phyloP scores from a whole-genome alignment of 2,888 invertebrate genomes.

The Venusia cambrica region DNA sequence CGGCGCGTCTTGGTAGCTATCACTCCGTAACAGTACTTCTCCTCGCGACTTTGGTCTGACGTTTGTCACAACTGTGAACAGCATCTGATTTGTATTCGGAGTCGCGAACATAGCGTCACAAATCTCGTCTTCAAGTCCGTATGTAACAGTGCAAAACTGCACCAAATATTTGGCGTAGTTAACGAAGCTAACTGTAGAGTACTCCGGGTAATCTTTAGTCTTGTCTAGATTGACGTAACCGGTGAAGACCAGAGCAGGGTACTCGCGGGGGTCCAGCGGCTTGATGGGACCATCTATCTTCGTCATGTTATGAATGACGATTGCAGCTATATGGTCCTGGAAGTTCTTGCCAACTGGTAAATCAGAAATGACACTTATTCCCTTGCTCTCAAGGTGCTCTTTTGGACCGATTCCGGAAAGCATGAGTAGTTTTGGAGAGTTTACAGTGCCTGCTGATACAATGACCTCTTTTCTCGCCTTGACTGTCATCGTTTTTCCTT shows the following conservation, averaged over 20 bases:
- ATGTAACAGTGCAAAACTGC: conserved; percentile 24
- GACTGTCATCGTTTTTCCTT: conserved; percentile 27
- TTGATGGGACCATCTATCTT: conserved; percentile 8
- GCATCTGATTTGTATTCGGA: conserved; percentile 22
- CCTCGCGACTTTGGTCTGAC: conserved; percentile 40
- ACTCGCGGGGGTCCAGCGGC: conserved; percentile 43
- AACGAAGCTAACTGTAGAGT: conserved; percentile 31
- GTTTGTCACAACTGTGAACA: conserved; percentile 26
- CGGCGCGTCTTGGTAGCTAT: conserved; percentile 35
- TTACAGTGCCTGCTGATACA: conserved; percentile 45
- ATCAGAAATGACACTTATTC: conserved; percentile 38
- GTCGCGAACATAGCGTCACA: conserved; percentile 26
- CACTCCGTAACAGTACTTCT: conserved; percentile 34
- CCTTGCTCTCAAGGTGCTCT: conserved; percentile 34
- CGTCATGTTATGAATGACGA: conserved; percentile 29
- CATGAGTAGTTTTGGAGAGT: conserved; percentile 45
- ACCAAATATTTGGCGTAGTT: conserved; percentile 21
- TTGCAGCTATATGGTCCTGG: conserved; percentile 36
- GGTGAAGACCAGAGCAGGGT: conserved; percentile 40
- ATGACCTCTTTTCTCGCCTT: conserved; percentile 43
- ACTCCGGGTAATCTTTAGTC: conserved; percentile 35
- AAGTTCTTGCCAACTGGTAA: conserved; percentile 46
- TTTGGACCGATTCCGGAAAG: conserved; percentile 48
- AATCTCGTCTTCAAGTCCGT: conserved; percentile 17
- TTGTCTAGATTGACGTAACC: conserved; percentile 35